These are phyloP conservation scores for Chaetophractus vellerosus DNA, from an alignment of 2,797 vertebrate species.

Conservation along the genomic window DNA sequence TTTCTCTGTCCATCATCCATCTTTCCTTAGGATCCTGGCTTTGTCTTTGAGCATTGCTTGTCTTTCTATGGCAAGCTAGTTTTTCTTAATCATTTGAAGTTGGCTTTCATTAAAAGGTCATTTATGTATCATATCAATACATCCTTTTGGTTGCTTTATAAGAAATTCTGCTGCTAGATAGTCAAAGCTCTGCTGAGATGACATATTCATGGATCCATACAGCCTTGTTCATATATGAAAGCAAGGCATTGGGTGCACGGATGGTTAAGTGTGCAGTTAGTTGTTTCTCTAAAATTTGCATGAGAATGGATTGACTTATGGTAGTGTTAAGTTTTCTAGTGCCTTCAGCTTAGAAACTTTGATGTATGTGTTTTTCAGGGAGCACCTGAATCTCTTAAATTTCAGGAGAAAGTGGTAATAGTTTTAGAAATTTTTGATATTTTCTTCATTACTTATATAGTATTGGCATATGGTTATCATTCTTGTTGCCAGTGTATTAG, in stretches of 20 bases:
- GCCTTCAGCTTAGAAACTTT: conserved; percentile 46
- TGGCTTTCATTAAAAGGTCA: conserved; percentile 34
- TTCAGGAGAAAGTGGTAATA: conserved; percentile 35
- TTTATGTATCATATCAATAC: conserved; percentile 1
- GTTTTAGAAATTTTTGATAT: conserved; percentile 56
- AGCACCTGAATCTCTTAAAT: conserved; percentile 49
- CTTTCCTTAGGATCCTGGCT: conserved; percentile 23
- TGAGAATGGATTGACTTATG: conserved; percentile 12
- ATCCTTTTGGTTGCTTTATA: conserved; percentile 50
- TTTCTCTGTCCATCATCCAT: neutral
- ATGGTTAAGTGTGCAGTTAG: conserved; percentile 55
- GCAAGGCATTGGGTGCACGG: neutral
- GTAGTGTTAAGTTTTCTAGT: conserved; percentile 58
- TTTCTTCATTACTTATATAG: neutral
- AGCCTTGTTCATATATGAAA: conserved; percentile 49
- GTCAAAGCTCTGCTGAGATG: conserved; percentile 36
- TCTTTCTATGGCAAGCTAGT: conserved; percentile 48
- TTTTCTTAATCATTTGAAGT: conserved; percentile 64
- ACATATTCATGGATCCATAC: conserved; percentile 1
- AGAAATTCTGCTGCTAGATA: conserved; percentile 53
- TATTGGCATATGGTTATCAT: conserved; percentile 4
- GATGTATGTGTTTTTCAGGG: conserved; percentile 6
- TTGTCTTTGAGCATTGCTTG: conserved; percentile 19
- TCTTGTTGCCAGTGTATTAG: conserved; percentile 50
- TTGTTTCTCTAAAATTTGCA: conserved; percentile 60